These are phyloP conservation scores for Pteronotus mesoamericanus DNA, from an alignment of 2,797 vertebrate species.

Conservation along the genomic window DNA sequence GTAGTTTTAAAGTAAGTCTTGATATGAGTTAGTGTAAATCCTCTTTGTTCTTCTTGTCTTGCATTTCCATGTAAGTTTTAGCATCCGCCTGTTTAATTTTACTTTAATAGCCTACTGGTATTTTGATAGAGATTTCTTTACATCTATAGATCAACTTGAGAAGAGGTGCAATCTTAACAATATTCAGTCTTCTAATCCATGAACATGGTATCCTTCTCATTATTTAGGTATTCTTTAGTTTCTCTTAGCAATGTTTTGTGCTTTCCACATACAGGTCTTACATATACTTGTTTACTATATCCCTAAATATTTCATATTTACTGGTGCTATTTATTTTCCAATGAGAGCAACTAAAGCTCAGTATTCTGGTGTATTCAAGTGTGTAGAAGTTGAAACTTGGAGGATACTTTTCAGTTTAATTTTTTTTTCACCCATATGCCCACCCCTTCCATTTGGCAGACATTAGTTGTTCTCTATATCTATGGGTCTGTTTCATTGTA, in stretches of 20 bases:
- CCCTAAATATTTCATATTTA: not conserved
- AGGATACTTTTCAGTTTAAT: not conserved
- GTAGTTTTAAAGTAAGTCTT: not conserved
- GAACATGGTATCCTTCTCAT: not conserved
- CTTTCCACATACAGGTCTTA: not conserved
- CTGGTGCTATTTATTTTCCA: not conserved
- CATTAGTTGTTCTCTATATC: not conserved
- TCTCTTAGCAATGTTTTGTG: not conserved
- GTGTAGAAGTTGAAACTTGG: not conserved
- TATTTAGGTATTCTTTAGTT: not conserved
- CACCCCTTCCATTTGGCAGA: not conserved
- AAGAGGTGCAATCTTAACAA: not conserved
- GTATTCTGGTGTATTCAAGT: not conserved
- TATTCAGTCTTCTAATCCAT: not conserved
- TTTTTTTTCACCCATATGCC: not conserved
- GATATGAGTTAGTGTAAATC: not conserved
- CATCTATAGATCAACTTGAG: not conserved
- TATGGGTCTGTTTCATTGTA: too few species aligned
- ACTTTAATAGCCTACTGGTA: not conserved
- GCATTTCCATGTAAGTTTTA: not conserved
- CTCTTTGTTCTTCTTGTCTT: slow-evolving; percentile 3
- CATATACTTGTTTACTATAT: not conserved
- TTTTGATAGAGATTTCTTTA: not conserved
- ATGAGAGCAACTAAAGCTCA: not conserved
- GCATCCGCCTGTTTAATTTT: not conserved